Evolutionary conservation across 2,797 vertebrate genomes (phyloP).

Genomic region (Rhynchotus rufescens): DNA sequence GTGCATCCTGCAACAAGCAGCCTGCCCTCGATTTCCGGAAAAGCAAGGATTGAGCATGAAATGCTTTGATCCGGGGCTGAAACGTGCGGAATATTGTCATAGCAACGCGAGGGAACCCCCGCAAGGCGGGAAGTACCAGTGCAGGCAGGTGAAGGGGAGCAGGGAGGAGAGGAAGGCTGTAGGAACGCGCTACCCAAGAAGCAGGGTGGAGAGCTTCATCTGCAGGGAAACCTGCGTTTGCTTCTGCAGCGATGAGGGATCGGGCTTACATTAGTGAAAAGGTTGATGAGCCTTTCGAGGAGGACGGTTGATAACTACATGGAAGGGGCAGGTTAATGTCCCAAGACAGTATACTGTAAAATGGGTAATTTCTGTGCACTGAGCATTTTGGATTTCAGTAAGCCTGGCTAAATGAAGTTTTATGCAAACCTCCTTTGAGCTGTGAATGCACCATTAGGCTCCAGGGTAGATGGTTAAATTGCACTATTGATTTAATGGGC

Average conservation of each 20-base stretch:
- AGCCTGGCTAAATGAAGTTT: constrained; percentile 25
- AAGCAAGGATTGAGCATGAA: neutral
- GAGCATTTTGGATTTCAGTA: neutral
- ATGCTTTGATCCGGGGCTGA: neutral
- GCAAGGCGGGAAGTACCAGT: neutral
- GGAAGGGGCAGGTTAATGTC: constrained; percentile 59
- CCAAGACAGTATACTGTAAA: constrained; percentile 42
- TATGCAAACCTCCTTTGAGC: constrained; percentile 35
- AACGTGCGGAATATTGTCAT: constrained; percentile 44
- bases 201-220: neutral
- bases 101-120: constrained; percentile 60
- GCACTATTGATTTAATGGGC: constrained; percentile 55
- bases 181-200: neutral
- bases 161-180: neutral
- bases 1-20: neutral
- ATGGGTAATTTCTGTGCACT: constrained; percentile 41
- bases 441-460: constrained; percentile 32
- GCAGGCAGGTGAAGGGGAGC: neutral
- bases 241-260: neutral
- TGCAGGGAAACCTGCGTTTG: neutral
- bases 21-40: neutral
- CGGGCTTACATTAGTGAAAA: neutral
- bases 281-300: constrained; percentile 10
- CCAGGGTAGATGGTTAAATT: constrained; percentile 39
- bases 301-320: neutral